These are phyloP conservation scores for Eutrigla gurnardus DNA, from an alignment of 2,797 vertebrate species.

Conservation along the genomic window DNA sequence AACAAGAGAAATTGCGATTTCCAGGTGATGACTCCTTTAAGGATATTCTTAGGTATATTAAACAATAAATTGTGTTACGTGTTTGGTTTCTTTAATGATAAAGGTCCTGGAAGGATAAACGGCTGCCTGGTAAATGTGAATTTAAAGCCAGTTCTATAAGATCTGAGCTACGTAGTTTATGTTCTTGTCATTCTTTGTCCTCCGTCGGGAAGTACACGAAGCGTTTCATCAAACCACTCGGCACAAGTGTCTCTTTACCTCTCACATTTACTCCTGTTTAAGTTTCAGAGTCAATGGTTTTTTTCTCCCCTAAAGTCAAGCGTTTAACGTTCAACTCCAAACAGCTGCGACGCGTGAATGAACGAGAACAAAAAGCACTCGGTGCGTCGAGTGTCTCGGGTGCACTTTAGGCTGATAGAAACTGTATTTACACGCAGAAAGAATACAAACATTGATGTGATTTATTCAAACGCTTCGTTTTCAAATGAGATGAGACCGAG, in stretches of 20 bases:
- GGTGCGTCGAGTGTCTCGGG: constrained; percentile 44
- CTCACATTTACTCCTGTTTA: constrained; percentile 53
- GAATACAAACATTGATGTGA: constrained; percentile 36
- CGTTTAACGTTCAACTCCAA: constrained; percentile 36
- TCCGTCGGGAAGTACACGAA: background rate
- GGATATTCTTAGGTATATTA: background rate
- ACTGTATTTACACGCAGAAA: constrained; percentile 37
- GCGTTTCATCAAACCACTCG: constrained; percentile 47
- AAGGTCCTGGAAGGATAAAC: background rate
- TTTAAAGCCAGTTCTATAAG: background rate
- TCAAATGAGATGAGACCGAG: constrained; percentile 42
- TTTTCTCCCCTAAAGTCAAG: constrained; percentile 49
- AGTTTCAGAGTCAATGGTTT: constrained; percentile 59
- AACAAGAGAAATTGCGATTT: too few species aligned
- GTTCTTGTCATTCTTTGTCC: constrained; percentile 17
- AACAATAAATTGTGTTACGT: background rate
- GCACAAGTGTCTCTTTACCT: constrained; percentile 59
- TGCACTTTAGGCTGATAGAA: constrained; percentile 38
- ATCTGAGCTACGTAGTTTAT: background rate
- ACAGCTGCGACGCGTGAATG: constrained; percentile 36
- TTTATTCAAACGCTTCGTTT: constrained; percentile 50
- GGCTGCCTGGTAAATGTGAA: background rate
- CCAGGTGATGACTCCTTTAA: too few species aligned
- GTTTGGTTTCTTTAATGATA: background rate
- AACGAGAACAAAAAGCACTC: constrained; percentile 57